Percentiles rank a stretch among this genome's conserved stretches.
These are phyloP conservation scores for Lepus timidus DNA, from an alignment of 2,113 vertebrate genomes.

Conservation along the genomic window DNA sequence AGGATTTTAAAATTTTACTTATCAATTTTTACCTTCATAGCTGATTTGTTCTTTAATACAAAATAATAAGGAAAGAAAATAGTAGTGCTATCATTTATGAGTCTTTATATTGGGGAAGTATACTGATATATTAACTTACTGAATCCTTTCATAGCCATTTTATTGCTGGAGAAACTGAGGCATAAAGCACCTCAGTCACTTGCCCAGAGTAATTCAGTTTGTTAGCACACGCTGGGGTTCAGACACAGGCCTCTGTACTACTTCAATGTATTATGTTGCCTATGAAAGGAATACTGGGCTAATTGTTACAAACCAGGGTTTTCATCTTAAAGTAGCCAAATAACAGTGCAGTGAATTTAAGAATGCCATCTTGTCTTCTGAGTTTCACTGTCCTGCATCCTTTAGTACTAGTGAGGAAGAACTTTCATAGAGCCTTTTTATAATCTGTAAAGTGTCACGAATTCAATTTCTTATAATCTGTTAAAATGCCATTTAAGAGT, in stretches of 20 bases:
- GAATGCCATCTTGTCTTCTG: neutral
- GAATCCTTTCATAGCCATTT: neutral
- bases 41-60: neutral
- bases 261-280: neutral
- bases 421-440: neutral
- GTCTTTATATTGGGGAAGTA: neutral
- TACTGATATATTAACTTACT: neutral
- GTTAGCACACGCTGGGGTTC: neutral
- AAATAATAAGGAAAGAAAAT: slow-evolving; percentile 8
- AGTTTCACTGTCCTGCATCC: neutral
- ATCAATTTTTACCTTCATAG: slow-evolving; percentile 8
- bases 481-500: slow-evolving; percentile 41
- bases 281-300: neutral
- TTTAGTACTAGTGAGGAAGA: neutral
- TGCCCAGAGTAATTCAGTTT: neutral
- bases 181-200: neutral
- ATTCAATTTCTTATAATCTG: neutral
- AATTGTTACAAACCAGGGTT: neutral
- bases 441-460: neutral
- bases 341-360: neutral
- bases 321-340: neutral
- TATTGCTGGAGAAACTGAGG: slow-evolving; percentile 13
- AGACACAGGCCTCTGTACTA: neutral
- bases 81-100: neutral
- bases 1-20: neutral